Evolutionary conservation across 2,888 invertebrate species (phyloP), one percentile per base, ranked within the genome.

Genomic region (Trypoxylon attenuatum): DNA sequence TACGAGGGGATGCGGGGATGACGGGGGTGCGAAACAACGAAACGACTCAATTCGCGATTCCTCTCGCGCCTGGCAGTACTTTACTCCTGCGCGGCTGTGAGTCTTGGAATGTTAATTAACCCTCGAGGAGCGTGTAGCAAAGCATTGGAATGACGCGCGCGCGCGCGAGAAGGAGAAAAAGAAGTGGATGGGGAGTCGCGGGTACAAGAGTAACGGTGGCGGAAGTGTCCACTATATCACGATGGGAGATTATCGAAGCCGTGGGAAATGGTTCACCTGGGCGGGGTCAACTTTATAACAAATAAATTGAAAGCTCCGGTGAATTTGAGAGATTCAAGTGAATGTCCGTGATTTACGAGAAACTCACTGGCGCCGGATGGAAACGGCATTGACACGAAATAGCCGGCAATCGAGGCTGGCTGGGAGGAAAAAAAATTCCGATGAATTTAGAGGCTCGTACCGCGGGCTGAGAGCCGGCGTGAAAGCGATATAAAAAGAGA

Each of bases 271-370:
- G 43, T n/a, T 58, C 76, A 61, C 60, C 76, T 56, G 76, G 6
- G 19, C 27, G 66, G 60, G 60, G n/a, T 76, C 73, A 76, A 69
- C 66, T 69, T 66, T 56, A 47, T 66, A 69, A 69, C 76, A 53
- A 60, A 71, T 67, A 67, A 63, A 69, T 69, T 69, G 78, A 78
- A 69, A 76, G 71, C 72, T 46, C 42, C 53, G 19, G 16, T 41
- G 47, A 43, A 64, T 73, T 56, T 42, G 22, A 41, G 72, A 61
- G 62, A 61, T 55, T 51, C 62, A 56, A 27, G 27, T 21, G 62
- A 49, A 57, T 60, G 60, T 69, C 49, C 38, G 56, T 60, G 78
- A 75, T 78, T 72, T 56, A 56, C 50, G 68, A 60, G 56, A 19
- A 46, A 33, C 19, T 16, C 52, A 18, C 21, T 18, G 51, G 18